Evolutionary conservation across 2,888 invertebrate species (phyloP).

Genomic region (Teleiodes luculella): DNA sequence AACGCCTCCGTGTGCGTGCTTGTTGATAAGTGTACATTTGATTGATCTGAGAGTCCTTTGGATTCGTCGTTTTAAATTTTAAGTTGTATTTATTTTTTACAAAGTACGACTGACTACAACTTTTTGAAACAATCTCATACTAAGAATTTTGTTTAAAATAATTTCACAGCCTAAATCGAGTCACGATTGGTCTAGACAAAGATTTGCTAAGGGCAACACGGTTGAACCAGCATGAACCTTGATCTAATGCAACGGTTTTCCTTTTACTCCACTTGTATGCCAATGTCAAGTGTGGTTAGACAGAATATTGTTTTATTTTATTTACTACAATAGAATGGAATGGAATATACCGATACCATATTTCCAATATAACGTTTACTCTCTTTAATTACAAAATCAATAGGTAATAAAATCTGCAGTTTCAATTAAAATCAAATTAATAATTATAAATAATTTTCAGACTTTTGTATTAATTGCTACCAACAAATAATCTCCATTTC

Average conservation of each 20-base stretch:
- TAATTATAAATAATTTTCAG: too few relatives aligned
- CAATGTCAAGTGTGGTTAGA: conserved; percentile 59
- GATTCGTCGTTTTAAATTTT: conserved; percentile 10
- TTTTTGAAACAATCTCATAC: too few relatives aligned
- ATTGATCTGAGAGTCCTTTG: conserved; percentile 27
- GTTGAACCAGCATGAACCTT: conserved; percentile 23
- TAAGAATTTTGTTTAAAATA: background rate
- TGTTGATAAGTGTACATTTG: conserved; percentile 24
- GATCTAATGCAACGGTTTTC: conserved; percentile 48
- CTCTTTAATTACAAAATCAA: too few relatives aligned
- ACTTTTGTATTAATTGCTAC: too few relatives aligned
- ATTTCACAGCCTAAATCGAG: background rate
- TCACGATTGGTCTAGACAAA: background rate
- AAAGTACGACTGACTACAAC: too few relatives aligned
- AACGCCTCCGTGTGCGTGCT: conserved; percentile 36
- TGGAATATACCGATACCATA: too few relatives aligned
- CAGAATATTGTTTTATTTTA: background rate
- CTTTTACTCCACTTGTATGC: conserved; percentile 56
- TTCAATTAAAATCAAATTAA: too few relatives aligned
- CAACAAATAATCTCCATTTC: too few relatives aligned
- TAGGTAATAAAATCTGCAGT: too few relatives aligned
- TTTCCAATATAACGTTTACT: too few relatives aligned
- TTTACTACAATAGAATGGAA: too few relatives aligned
- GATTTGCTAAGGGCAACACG: conserved; percentile 27
- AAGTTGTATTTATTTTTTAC: too few relatives aligned